A percentile compares a stretch with the other conserved stretches of the same genome.
Conservation (phyloP, 2,888 invertebrate species). For the Agrochola lychnidis region DNA sequence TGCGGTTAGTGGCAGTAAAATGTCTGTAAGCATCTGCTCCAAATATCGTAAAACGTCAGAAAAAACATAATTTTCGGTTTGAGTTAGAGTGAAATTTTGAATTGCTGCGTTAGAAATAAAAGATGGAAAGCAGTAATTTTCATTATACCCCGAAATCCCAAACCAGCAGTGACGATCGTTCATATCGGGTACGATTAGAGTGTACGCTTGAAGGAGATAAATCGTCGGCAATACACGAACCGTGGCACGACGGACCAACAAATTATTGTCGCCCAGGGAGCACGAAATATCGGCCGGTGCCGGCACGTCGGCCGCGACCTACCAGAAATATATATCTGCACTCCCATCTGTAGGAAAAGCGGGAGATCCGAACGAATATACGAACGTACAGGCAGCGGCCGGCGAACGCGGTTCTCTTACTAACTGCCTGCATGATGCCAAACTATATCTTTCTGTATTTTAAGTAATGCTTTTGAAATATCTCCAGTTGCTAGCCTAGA, state of each 20-base stretch:
- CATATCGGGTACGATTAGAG: slow-evolving; percentile 81
- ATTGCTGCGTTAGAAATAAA: slow-evolving; percentile 28
- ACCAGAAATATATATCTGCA: slow-evolving; percentile 80
- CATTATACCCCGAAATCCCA: slow-evolving; percentile 64
- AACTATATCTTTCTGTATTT: slow-evolving; percentile 49
- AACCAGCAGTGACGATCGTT: slow-evolving; percentile 74
- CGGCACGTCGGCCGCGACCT: slow-evolving; percentile 77
- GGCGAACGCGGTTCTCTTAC: slow-evolving; percentile 47
- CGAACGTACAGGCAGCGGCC: slow-evolving; percentile 45
- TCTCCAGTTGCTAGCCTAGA: slow-evolving; percentile 33
- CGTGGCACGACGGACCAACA: slow-evolving; percentile 85
- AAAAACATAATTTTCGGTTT: slow-evolving; percentile 28
- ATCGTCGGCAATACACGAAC: slow-evolving; percentile 81
- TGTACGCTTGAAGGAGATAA: slow-evolving; percentile 81
- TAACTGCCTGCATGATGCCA: slow-evolving; percentile 53
- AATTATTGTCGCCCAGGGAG: slow-evolving; percentile 88
- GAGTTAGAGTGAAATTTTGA: slow-evolving; percentile 27
- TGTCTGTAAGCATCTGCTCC: slow-evolving; percentile 43
- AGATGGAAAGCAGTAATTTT: slow-evolving; percentile 56
- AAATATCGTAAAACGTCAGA: slow-evolving; percentile 42
- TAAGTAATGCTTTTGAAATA: slow-evolving; percentile 42
- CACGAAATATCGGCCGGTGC: slow-evolving; percentile 84
- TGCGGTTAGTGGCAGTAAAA: slow-evolving; percentile 37
- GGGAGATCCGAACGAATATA: slow-evolving; percentile 65
- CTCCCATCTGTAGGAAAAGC: slow-evolving; percentile 72